Evolutionary conservation across 2,888 invertebrate genomes (phyloP), one percentile per base, ranked within the genome.

Genomic region (Caenorhabditis panamensis): DNA sequence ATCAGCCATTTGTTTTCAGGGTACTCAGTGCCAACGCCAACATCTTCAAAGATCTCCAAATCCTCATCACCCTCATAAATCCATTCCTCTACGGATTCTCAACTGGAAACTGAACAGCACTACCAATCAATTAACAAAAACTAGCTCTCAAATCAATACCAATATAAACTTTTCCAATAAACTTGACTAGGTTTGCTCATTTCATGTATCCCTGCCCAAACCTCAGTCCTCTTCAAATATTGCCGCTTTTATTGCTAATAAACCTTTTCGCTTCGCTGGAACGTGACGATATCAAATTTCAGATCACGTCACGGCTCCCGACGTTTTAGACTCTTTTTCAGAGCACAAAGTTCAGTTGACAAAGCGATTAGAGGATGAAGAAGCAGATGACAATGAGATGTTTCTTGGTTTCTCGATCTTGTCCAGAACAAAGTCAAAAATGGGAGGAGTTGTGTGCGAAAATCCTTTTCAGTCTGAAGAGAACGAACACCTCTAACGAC

Each of bases 41-140:
- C 67, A 82, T 89, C 36, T 86, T 90, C 82, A 90, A 90, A 63
- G 89, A 90, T 58, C 67, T 90, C 51, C 90, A 90, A 79, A 82
- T 90, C 47, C 80, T 90, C 58, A 90, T 90, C 77, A 86, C 88
- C 0, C 82, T 90, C 47, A 88, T 90, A 78, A 90, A 90, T 73
- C 90, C 90, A 18, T 90, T 90, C 79, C 81, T 90, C 16, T 90
- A 90, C 79, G 90, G 89, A 16, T 89, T 90, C 54, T 67, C 82
- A 1, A 18, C 72, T 0, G 62, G 67, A 58, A 63, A 79, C 58
- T 79, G 22, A 66, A 13, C 53, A 6, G 31, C 5, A 61, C 22
- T 31, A 68, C 44, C 47, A 9, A 31, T 26, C 47, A 4, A 1
- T 16, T 41, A 16, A n/a, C 9, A 51, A 59, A 44, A 66, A 26